These are phyloP conservation scores for Monochamus alternatus DNA, from an alignment of 2,888 invertebrate species.

Conservation along the genomic window DNA sequence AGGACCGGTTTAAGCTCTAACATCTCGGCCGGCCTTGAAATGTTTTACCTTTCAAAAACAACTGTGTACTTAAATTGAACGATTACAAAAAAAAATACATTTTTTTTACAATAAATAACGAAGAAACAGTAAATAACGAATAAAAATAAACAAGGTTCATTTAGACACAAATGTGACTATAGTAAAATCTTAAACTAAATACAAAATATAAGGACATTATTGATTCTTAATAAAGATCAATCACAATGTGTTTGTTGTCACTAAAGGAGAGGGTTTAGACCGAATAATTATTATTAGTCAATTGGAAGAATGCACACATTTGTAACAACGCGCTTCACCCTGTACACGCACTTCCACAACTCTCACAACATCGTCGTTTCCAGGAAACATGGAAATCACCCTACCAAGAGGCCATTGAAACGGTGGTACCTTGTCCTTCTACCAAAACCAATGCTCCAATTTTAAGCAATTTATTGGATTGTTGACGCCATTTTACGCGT, in stretches of 20 bases:
- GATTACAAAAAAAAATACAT: not conserved
- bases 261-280: not conserved
- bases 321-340: not conserved
- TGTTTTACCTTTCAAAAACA: not conserved
- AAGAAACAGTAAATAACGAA: not conserved
- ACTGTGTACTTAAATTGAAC: too few relatives aligned
- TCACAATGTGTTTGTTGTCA: not conserved
- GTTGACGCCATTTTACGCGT: constrained; percentile 39
- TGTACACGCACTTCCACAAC: constrained; percentile 19
- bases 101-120: not conserved
- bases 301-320: not conserved
- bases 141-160: not conserved
- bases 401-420: constrained; percentile 39
- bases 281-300: not conserved
- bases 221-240: too few relatives aligned
- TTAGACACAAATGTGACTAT: not conserved
- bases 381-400: constrained; percentile 1
- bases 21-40: constrained; percentile 18
- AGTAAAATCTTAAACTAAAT: not conserved
- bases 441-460: constrained; percentile 42
- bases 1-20: not conserved
- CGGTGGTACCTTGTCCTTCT: constrained; percentile 39
- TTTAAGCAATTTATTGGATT: constrained; percentile 18
- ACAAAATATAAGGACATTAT: not conserved
- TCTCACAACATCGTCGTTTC: constrained; percentile 15